Evolutionary conservation across 2,888 invertebrate genomes (phyloP).

Genomic region (Drosophila sordidula): DNA sequence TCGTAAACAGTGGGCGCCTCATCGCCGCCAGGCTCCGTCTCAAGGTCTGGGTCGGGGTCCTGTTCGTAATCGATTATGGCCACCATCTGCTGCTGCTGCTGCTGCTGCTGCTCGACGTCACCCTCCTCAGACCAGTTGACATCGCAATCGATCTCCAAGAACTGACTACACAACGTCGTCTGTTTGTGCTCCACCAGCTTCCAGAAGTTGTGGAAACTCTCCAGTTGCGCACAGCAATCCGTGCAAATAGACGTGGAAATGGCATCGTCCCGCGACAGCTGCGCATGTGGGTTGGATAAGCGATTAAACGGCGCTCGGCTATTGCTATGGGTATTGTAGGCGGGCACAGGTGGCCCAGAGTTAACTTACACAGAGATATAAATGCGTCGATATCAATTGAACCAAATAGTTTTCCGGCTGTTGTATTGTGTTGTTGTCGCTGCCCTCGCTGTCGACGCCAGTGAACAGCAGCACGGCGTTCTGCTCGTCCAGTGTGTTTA

Average conservation of each 20-base stretch:
- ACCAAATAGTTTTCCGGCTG: slow-evolving; percentile 71
- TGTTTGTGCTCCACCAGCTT: slow-evolving; percentile 69
- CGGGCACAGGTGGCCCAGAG: not conserved
- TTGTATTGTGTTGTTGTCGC: slow-evolving; percentile 42
- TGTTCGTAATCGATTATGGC: slow-evolving; percentile 30
- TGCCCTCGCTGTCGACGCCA: slow-evolving; percentile 37
- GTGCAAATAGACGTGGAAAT: slow-evolving; percentile 70
- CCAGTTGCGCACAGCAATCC: slow-evolving; percentile 64
- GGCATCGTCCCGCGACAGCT: slow-evolving; percentile 70
- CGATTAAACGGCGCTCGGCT: not conserved
- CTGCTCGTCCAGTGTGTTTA: slow-evolving; percentile 65
- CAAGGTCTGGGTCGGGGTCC: slow-evolving; percentile 49
- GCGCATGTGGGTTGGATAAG: not conserved
- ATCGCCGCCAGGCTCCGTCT: slow-evolving; percentile 22
- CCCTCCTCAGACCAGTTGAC: slow-evolving; percentile 70
- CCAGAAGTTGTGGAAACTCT: slow-evolving; percentile 73
- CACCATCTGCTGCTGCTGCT: slow-evolving; percentile 7
- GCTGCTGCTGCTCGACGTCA: slow-evolving; percentile 27
- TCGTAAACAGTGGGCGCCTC: slow-evolving; percentile 30
- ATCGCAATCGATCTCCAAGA: slow-evolving; percentile 69
- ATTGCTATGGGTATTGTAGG: not conserved
- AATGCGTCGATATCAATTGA: slow-evolving; percentile 75
- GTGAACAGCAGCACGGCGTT: slow-evolving; percentile 65
- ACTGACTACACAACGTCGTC: slow-evolving; percentile 67
- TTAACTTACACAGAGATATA: slow-evolving; percentile 76